Evolutionary conservation across 2,113 vertebrate species (phyloP).

Genomic region (Micronycteris hirsuta): DNA sequence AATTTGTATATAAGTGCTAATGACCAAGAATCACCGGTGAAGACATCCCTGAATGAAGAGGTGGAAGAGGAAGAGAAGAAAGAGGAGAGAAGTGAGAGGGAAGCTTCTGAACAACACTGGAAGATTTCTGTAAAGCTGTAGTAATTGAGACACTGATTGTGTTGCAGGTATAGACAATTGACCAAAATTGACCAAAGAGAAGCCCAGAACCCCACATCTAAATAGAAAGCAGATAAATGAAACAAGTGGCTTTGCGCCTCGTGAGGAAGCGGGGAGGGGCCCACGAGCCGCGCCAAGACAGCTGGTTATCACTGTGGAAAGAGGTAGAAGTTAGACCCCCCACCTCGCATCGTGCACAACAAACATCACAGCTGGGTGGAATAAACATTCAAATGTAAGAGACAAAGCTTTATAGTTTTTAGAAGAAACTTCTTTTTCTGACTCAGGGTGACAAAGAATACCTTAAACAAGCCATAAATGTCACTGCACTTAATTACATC

Average conservation of each 20-base stretch:
- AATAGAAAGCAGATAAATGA: neutral
- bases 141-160: neutral
- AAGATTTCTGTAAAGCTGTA: neutral
- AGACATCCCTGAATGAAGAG: neutral
- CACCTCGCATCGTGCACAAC: neutral
- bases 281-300: neutral
- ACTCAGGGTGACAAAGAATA: neutral
- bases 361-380: neutral
- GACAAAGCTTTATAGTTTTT: neutral
- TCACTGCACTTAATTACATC: neutral
- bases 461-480: neutral
- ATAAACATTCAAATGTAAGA: neutral
- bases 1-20: neutral
- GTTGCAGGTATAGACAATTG: neutral
- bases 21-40: neutral
- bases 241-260: fast-evolving
- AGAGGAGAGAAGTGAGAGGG: neutral
- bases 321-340: neutral
- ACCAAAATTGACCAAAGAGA: neutral
- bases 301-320: neutral
- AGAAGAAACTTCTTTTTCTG: neutral
- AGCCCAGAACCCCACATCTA: neutral
- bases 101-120: neutral
- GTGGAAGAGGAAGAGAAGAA: neutral
- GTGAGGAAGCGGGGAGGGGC: neutral